phyloP scores from a whole-genome alignment of 2,113 vertebrate genomes.

The Odontesthes bonariensis region DNA sequence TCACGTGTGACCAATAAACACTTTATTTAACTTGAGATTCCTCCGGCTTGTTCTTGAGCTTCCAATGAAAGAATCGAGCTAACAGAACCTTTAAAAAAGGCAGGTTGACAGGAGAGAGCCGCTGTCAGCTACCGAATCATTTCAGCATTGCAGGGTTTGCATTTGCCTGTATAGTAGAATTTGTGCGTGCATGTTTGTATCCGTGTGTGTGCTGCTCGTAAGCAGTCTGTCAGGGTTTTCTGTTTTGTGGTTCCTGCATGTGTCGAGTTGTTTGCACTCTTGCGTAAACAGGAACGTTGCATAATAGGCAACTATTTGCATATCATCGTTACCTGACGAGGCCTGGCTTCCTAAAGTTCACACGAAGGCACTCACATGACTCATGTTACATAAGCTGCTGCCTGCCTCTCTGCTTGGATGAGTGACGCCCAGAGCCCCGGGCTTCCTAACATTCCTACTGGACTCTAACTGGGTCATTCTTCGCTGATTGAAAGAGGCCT shows the following conservation, averaged over 20 bases:
- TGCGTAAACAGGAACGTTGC: conserved; percentile 73
- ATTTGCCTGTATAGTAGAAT: background rate
- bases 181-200: background rate
- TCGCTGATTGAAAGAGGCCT: conserved; percentile 33
- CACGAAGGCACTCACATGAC: conserved; percentile 78
- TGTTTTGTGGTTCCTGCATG: conserved; percentile 56
- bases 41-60: too few relatives aligned
- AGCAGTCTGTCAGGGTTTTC: conserved; percentile 24
- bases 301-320: conserved; percentile 78
- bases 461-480: conserved; percentile 59
- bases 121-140: conserved; percentile 57
- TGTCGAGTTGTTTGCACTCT: conserved; percentile 43
- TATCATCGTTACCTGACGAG: conserved; percentile 73
- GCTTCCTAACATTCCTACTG: conserved; percentile 61
- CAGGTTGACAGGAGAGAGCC: conserved; percentile 35
- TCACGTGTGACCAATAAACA: too few relatives aligned
- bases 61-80: too few relatives aligned
- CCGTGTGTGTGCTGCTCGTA: conserved; percentile 8
- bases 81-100: conserved; percentile 51
- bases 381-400: conserved; percentile 75
- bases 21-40: too few relatives aligned
- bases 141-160: conserved; percentile 30
- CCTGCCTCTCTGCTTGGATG: conserved; percentile 37
- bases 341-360: conserved; percentile 60
- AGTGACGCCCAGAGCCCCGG: conserved; percentile 44